A percentile compares a stretch with the other conserved stretches of the same genome.
Conservation (phyloP, 2,888 invertebrate genomes). For the Clanis bilineata region DNA sequence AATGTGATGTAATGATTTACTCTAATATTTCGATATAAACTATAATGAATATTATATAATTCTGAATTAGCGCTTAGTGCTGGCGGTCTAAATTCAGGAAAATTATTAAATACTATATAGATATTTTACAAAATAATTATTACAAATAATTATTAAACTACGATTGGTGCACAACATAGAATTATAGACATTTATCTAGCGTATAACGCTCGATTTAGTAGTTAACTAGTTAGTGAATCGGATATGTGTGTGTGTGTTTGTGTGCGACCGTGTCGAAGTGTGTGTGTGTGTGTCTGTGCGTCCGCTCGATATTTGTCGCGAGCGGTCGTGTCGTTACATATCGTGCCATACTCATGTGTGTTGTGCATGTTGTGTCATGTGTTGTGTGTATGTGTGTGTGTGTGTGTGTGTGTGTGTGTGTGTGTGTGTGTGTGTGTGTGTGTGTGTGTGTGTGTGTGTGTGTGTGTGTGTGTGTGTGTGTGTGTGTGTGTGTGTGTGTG, state of each 20-base stretch:
- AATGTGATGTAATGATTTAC: background rate
- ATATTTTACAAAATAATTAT: background rate
- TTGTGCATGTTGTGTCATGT: background rate
- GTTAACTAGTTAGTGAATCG: background rate
- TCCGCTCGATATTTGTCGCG: background rate
- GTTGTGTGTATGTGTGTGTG: too few species aligned
- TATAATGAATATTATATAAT: background rate
- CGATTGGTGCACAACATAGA: background rate
- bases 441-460: too few species aligned
- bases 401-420: too few species aligned
- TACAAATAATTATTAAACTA: background rate
- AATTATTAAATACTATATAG: too few species aligned
- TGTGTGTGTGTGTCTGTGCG: background rate
- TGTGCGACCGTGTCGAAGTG: background rate
- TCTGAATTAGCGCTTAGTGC: background rate
- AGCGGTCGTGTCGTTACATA: constrained; percentile 22
- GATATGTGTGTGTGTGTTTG: background rate
- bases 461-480: too few species aligned
- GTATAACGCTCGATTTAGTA: background rate
- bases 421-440: too few species aligned
- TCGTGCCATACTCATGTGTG: constrained; percentile 48
- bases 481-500: too few species aligned
- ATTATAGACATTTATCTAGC: background rate
- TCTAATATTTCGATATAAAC: background rate
- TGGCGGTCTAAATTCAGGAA: constrained; percentile 1